Base-by-base conservation (phyloP, 2,113 vertebrate genomes). In the Dendropsophus ebraccatus region DNA sequence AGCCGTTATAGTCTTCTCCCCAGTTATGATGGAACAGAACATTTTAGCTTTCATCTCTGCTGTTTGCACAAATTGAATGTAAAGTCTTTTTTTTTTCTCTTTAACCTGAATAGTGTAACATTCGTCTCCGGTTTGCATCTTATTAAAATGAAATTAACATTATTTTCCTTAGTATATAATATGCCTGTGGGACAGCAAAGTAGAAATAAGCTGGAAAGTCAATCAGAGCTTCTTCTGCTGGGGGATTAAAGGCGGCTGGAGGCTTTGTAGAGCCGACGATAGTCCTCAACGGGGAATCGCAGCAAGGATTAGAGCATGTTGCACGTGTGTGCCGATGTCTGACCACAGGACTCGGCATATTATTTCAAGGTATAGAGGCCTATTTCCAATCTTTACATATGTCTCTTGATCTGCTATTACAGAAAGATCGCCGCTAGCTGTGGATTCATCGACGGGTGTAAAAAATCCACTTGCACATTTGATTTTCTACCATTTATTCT, bases 91-190 rank as follows among this genome's bases (percentile, higher is more conserved):
- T 62, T 65, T 77, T 77, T 49, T 49, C 12, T 11, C 12, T 45
- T n/a, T 45, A 62, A 81, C 35, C 58, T 81, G 54, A 28, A 47
- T 17, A 65, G 41, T 25, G 45, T 65, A 45, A 81, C 62, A 47
- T 81, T 81, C 78, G 28, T 65, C 52, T 47, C 58, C 45, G 78
- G 23, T 65, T 47, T 25, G 58, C 37, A 81, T 47, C 52, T 50
- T 58, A 56, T 79, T 58, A 58, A 79, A 79, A 79, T 79, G 76
- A 79, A 79, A 79, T 79, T 58, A 79, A 79, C 75, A 78, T 78
- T 78, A 78, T 78, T 79, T 79, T 58, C 76, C 32, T 81, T 81
- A 62, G 78, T 47, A 81, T 81, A 79, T 54, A 79, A 62, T 81
- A 52, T 45, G 78, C 78, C 58, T 62, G 32, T 62, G 78, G 58